Conservation (phyloP, 2,888 invertebrate genomes). For the Eupithecia abbreviata region DNA sequence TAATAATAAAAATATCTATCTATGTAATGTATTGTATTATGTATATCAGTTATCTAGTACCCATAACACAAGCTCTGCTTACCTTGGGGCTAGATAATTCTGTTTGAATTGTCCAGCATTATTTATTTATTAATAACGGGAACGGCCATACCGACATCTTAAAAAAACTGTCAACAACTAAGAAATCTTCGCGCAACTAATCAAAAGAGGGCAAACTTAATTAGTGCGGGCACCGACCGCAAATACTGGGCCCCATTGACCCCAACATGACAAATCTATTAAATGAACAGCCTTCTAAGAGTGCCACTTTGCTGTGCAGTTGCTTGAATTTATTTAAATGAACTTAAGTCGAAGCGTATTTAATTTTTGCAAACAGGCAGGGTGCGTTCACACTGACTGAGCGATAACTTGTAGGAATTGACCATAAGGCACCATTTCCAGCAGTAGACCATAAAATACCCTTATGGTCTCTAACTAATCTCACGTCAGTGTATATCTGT, state of each 20-base stretch:
- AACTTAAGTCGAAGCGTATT: background rate
- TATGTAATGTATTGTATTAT: no score
- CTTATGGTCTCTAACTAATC: no score
- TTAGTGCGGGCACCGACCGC: conserved; percentile 20
- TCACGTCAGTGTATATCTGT: no score
- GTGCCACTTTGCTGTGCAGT: conserved; percentile 5
- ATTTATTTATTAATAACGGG: background rate
- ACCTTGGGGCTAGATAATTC: no score
- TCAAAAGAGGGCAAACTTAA: conserved; percentile 27
- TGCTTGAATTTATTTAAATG: conserved; percentile 12
- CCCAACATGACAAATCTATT: conserved; percentile 20
- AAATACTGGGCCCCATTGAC: conserved; percentile 15
- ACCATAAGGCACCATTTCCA: no score
- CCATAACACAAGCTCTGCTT: no score
- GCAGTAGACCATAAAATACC: no score
- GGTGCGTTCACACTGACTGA: background rate
- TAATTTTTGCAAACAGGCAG: background rate
- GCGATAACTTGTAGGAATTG: background rate
- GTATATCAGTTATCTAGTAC: no score
- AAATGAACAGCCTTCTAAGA: conserved; percentile 10
- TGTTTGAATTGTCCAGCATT: no score
- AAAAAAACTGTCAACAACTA: conserved; percentile 21
- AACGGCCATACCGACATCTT: background rate
- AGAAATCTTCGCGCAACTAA: conserved; percentile 24
- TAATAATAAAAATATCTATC: no score